A percentile compares a stretch with the other conserved stretches of the same genome.
phyloP scores from a whole-genome alignment of 2,113 vertebrate species.

The Cettia cetti region DNA sequence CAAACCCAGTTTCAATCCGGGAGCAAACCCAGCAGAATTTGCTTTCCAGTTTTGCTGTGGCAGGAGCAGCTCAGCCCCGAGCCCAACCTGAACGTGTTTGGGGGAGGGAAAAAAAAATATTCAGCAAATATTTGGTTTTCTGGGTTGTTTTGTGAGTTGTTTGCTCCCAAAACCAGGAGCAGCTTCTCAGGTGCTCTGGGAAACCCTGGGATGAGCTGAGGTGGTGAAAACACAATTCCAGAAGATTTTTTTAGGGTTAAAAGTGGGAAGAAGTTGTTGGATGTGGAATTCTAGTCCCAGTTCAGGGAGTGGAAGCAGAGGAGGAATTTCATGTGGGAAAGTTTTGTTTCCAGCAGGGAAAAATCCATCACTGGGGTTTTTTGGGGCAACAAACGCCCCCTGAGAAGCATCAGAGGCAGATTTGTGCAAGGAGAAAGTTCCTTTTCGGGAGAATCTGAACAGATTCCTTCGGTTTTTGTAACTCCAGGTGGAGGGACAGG shows the following conservation, averaged over 20 bases:
- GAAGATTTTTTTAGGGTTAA: neutral
- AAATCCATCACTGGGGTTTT: neutral
- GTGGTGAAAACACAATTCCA: neutral
- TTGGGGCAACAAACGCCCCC: neutral
- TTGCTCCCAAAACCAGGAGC: neutral
- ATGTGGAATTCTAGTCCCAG: neutral
- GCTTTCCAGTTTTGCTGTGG: neutral
- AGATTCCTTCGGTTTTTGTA: neutral
- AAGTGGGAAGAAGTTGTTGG: neutral
- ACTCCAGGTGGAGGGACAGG: neutral
- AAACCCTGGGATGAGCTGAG: neutral
- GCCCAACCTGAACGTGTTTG: neutral
- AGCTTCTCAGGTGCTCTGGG: neutral
- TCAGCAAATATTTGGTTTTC: neutral
- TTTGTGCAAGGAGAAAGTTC: neutral
- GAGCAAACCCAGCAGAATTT: neutral
- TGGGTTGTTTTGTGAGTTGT: neutral
- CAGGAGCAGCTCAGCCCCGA: neutral
- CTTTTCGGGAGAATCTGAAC: neutral
- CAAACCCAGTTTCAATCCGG: neutral
- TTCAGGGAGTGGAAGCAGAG: neutral
- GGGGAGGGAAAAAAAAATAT: neutral
- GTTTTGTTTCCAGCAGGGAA: neutral
- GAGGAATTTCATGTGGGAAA: neutral
- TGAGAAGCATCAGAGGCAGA: neutral